A percentile compares a stretch with the other conserved stretches of the same genome.
These are phyloP conservation scores for Leptopilina boulardi DNA, from an alignment of 1,140 invertebrate genomes.

Conservation along the genomic window DNA sequence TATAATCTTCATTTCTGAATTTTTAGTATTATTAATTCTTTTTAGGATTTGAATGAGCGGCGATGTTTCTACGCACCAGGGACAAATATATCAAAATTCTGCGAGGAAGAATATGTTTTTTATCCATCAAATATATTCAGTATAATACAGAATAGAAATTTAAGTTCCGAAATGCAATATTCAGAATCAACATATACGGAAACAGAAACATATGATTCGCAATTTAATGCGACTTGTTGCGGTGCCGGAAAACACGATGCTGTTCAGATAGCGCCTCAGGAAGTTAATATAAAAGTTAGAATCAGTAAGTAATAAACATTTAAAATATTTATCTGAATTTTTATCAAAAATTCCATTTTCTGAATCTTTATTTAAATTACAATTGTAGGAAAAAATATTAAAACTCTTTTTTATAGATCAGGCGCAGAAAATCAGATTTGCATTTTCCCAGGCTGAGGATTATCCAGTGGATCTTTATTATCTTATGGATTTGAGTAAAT, in stretches of 20 bases:
- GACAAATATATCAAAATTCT: conserved; percentile 56
- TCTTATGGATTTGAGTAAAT: conserved; percentile 89
- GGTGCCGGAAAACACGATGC: conserved; percentile 76
- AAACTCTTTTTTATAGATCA: conserved; percentile 78
- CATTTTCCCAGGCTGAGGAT: conserved; percentile 91
- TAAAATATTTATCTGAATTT: background rate
- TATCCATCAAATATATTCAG: conserved; percentile 32
- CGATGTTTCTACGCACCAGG: conserved; percentile 77
- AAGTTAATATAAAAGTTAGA: conserved; percentile 85
- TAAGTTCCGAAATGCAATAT: conserved; percentile 43
- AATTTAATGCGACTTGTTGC: conserved; percentile 57
- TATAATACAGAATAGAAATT: conserved; percentile 47
- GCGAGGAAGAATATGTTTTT: conserved; percentile 42
- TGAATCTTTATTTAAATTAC: conserved; percentile 31
- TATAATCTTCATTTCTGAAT: conserved; percentile 20
- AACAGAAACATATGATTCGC: conserved; percentile 59
- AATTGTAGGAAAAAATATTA: background rate
- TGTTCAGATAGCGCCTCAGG: conserved; percentile 90
- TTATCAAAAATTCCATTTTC: too few relatives aligned
- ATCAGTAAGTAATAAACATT: conserved; percentile 82
- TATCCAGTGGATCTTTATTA: conserved; percentile 95
- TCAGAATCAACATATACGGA: conserved; percentile 67
- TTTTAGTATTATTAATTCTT: conserved; percentile 29
- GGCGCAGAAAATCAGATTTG: conserved; percentile 82
- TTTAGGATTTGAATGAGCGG: conserved; percentile 46